Conservation (phyloP, 1,140 invertebrate genomes). For the Diorhabda sublineata region DNA sequence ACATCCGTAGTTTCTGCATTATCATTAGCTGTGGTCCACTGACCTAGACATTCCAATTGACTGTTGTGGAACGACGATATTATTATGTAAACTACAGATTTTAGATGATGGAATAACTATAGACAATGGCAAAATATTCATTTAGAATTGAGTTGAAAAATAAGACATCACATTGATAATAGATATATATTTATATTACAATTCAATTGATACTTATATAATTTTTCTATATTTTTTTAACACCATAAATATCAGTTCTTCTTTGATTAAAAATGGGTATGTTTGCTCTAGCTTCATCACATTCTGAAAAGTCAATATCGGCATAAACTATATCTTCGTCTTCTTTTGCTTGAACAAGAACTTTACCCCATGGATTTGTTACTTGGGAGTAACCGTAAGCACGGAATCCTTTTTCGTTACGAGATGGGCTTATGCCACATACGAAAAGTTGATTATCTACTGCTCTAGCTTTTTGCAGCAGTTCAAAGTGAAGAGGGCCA, state of each 20-base stretch:
- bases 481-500: conserved; percentile 88
- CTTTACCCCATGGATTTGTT: conserved; percentile 83
- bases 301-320: conserved; percentile 72
- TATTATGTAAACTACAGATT: no score
- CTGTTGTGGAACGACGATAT: no score
- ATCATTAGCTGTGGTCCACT: no score
- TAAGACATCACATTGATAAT: no score
- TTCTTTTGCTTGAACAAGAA: conserved; percentile 65
- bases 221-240: conserved; percentile 35
- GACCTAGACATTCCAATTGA: no score
- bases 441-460: conserved; percentile 84
- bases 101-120: no score
- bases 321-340: conserved; percentile 68
- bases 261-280: conserved; percentile 76
- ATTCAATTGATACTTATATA: no score
- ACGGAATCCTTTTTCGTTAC: conserved; percentile 72
- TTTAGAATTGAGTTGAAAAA: no score
- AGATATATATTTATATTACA: no score
- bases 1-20: no score
- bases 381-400: conserved; percentile 87
- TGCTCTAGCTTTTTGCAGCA: conserved; percentile 74
- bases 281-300: conserved; percentile 72
- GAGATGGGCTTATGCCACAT: conserved; percentile 71
- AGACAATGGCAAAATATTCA: no score
- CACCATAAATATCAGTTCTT: conserved; percentile 77